A percentile compares a stretch with the other conserved stretches of the same genome.
Evolutionary conservation across 2,888 invertebrate genomes (phyloP).

Genomic region (Abscondita cerata): DNA sequence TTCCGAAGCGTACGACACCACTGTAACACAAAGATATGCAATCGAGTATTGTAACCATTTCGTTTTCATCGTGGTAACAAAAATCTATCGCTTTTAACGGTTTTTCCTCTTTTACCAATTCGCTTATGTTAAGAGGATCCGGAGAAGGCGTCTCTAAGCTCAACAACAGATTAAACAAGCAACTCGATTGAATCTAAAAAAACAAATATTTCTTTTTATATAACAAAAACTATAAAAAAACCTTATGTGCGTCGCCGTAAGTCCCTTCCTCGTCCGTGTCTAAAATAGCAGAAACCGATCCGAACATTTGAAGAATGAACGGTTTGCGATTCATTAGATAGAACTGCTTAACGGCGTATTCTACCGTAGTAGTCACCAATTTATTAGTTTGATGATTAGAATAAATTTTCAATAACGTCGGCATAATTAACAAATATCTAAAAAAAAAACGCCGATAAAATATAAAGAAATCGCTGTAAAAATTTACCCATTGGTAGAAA

Average conservation of each 20-base stretch:
- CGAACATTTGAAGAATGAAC: slow-evolving; percentile 99
- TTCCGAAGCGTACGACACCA: slow-evolving; percentile 97
- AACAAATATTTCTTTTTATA: neutral
- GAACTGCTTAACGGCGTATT: slow-evolving; percentile 98
- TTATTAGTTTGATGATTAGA: slow-evolving; percentile 98
- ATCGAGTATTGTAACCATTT: slow-evolving; percentile 95
- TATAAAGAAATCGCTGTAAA: slow-evolving; percentile 6
- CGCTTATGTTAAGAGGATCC: slow-evolving; percentile 92
- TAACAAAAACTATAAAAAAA: slow-evolving; percentile 47
- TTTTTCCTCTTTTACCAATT: slow-evolving; percentile 89
- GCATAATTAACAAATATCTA: slow-evolving; percentile 96
- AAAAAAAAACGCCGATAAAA: slow-evolving; percentile 35
- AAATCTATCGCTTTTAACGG: slow-evolving; percentile 96
- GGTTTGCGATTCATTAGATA: slow-evolving; percentile 98
- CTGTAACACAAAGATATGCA: slow-evolving; percentile 98
- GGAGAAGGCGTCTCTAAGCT: slow-evolving; percentile 94
- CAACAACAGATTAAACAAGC: slow-evolving; percentile 88
- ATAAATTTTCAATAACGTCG: slow-evolving; percentile 94
- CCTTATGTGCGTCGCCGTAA: slow-evolving; percentile 92
- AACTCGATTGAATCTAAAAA: slow-evolving; percentile 82
- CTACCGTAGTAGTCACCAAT: slow-evolving; percentile 92
- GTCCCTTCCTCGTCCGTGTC: slow-evolving; percentile 89
- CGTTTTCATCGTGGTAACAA: slow-evolving; percentile 98
- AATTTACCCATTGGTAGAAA: slow-evolving; percentile 88
- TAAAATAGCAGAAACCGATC: slow-evolving; percentile 94